Conservation (phyloP, 2,888 invertebrate species). For the Ectemnius continuus region DNA sequence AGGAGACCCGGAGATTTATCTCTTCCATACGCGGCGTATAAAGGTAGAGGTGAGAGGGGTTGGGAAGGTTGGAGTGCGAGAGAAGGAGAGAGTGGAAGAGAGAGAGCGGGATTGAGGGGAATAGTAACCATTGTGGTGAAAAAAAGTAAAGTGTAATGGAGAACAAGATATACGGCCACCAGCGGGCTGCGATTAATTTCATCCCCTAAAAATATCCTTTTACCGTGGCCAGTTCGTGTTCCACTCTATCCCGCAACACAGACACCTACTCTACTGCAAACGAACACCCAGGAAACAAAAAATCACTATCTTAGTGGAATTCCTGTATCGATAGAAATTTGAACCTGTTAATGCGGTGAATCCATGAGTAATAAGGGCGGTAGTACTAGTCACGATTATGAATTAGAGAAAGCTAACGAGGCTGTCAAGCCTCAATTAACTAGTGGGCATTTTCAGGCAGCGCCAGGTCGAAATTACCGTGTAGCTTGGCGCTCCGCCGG, state of each 20-base stretch:
- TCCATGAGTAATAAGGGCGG: not conserved
- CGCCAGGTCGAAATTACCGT: constrained; percentile 23
- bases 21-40: constrained; percentile 1
- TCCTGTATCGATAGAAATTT: too few species aligned
- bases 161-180: not conserved
- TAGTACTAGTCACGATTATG: constrained; percentile 11
- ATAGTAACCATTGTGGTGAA: constrained; percentile 1
- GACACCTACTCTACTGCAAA: too few species aligned
- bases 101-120: not conserved
- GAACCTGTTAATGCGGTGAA: not conserved
- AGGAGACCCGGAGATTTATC: constrained; percentile 12
- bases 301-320: too few species aligned
- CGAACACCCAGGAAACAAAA: too few species aligned
- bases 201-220: not conserved
- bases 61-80: not conserved
- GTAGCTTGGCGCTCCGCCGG: constrained; percentile 6
- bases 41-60: too few species aligned
- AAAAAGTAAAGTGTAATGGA: constrained; percentile 1
- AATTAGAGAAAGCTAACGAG: constrained; percentile 35
- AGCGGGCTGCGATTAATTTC: constrained; percentile 2
- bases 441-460: constrained; percentile 29
- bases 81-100: not conserved
- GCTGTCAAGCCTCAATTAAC: constrained; percentile 35
- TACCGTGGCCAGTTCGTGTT: not conserved
- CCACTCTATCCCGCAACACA: too few species aligned